phyloP scores from a whole-genome alignment of 1,140 invertebrate species.

The Geopemphigus sp. region DNA sequence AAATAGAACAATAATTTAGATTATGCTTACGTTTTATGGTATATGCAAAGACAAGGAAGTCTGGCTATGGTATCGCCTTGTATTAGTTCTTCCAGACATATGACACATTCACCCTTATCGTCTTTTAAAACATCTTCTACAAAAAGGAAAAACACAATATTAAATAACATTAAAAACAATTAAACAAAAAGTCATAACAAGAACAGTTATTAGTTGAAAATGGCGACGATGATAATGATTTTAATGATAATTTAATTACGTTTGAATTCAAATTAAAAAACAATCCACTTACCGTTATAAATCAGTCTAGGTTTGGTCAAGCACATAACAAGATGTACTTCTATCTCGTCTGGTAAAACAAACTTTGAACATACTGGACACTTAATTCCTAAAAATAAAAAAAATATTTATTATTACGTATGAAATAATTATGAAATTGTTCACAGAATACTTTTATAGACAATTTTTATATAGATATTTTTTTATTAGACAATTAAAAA shows the following conservation, averaged over 20 bases:
- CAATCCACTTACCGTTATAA: conserved; percentile 83
- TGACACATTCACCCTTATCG: conserved; percentile 96
- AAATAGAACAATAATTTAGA: conserved; percentile 1
- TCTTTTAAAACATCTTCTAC: conserved; percentile 94
- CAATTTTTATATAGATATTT: too few relatives aligned
- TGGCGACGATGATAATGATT: too few relatives aligned
- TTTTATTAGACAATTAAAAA: too few relatives aligned
- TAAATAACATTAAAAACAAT: background rate
- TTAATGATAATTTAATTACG: too few relatives aligned
- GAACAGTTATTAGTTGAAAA: too few relatives aligned
- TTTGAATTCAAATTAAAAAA: background rate
- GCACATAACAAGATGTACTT: conserved; percentile 98
- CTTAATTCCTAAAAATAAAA: conserved; percentile 78
- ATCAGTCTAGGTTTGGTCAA: conserved; percentile 96
- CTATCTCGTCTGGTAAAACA: conserved; percentile 94
- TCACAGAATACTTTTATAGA: too few relatives aligned
- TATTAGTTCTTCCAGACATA: conserved; percentile 94
- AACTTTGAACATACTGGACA: conserved; percentile 98
- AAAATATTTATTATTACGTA: background rate
- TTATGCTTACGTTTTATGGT: conserved; percentile 87
- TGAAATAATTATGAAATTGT: too few relatives aligned
- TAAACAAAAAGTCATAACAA: background rate
- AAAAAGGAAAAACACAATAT: conserved; percentile 55
- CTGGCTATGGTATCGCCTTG: conserved; percentile 95
- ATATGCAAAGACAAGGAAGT: conserved; percentile 98